Conservation (phyloP, 2,888 invertebrate genomes). For the Sarcophaga variegata region DNA sequence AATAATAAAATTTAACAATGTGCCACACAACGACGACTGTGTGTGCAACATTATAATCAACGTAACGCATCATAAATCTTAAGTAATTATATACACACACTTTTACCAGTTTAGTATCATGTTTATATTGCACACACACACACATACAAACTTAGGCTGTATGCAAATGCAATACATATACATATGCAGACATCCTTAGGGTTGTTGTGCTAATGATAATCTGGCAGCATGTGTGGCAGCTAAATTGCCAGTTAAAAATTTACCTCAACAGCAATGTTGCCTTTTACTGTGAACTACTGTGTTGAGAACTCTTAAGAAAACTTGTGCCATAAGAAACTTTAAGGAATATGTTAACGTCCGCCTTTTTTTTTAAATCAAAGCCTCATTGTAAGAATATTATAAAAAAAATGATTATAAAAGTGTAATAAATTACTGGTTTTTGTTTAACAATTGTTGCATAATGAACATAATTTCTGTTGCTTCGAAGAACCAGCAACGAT, state of each 20-base stretch:
- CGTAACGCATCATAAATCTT: slow-evolving; percentile 65
- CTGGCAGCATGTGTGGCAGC: neutral
- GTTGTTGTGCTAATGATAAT: neutral
- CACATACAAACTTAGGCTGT: neutral
- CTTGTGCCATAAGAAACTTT: neutral
- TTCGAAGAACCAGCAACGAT: too few relatives aligned
- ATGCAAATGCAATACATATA: neutral
- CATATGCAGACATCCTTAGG: neutral
- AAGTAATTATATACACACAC: slow-evolving; percentile 59
- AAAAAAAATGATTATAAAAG: too few relatives aligned
- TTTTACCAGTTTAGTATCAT: slow-evolving; percentile 39
- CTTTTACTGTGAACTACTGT: neutral
- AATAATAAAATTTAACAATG: neutral
- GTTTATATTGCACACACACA: slow-evolving; percentile 11
- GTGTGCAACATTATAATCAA: slow-evolving; percentile 45
- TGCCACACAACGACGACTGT: slow-evolving; percentile 24
- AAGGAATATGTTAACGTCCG: neutral
- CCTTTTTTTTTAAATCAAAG: neutral
- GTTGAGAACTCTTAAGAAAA: neutral
- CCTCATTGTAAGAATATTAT: neutral
- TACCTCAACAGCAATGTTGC: too few relatives aligned
- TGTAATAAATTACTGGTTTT: too few relatives aligned
- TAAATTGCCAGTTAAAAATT: too few relatives aligned
- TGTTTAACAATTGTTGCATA: too few relatives aligned
- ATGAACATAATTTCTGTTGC: too few relatives aligned